phyloP scores from a whole-genome alignment of 2,888 invertebrate species.

The Nomada ferruginata region DNA sequence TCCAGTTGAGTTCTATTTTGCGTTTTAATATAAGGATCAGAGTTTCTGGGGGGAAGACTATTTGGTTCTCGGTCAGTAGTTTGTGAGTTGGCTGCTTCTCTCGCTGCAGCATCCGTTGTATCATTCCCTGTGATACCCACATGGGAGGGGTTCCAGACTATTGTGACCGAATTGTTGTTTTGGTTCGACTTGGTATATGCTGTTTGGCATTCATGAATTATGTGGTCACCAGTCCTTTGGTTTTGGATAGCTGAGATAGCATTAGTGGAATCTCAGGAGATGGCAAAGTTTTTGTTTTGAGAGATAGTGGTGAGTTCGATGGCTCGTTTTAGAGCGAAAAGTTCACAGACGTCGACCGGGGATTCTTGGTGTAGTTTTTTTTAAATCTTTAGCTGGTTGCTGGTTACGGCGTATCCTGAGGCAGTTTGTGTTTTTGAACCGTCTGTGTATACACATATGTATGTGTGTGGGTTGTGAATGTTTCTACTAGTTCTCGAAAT shows the following conservation, averaged over 20 bases:
- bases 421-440: not conserved
- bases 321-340: not conserved
- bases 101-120: not conserved
- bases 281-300: constrained; percentile 8
- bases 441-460: not conserved
- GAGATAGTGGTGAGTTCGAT: not conserved
- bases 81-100: constrained; percentile 10
- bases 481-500: not conserved
- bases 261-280: not conserved
- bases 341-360: not conserved
- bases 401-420: not conserved
- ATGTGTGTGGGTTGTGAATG: not conserved
- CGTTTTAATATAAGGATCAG: not conserved
- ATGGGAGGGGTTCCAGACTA: constrained; percentile 6
- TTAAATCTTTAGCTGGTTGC: not conserved
- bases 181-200: not conserved
- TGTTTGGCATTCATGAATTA: constrained; percentile 4
- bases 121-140: not conserved
- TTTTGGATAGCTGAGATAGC: constrained; percentile 4
- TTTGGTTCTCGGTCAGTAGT: not conserved
- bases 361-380: not conserved
- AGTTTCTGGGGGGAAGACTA: not conserved
- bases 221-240: not conserved
- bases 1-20: constrained; percentile 3
- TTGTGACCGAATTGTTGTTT: not conserved